phyloP scores from a whole-genome alignment of 2,888 invertebrate species.

The Lymantria dispar region DNA sequence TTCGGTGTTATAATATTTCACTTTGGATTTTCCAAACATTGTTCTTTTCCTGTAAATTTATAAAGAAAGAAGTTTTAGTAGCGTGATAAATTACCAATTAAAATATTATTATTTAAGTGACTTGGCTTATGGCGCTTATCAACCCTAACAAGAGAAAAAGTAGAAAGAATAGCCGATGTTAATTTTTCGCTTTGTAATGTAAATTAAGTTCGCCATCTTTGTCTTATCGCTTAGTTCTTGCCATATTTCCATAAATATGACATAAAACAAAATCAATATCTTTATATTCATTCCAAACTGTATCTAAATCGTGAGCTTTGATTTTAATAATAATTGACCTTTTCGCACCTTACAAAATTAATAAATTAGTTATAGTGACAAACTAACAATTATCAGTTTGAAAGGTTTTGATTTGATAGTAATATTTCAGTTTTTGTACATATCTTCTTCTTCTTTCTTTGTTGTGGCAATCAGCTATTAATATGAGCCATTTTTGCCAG shows the following conservation, averaged over 20 bases:
- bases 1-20: too few relatives aligned
- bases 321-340: slow-evolving; percentile 23
- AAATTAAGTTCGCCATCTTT: slow-evolving; percentile 36
- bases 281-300: slow-evolving; percentile 8
- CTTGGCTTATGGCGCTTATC: slow-evolving; percentile 3
- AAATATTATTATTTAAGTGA: background rate
- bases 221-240: slow-evolving; percentile 20
- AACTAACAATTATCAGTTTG: too few relatives aligned
- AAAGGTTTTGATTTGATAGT: too few relatives aligned
- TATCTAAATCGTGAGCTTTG: slow-evolving; percentile 15
- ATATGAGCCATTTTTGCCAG: too few relatives aligned
- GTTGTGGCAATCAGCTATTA: too few relatives aligned
- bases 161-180: slow-evolving; percentile 31
- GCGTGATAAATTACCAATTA: too few relatives aligned
- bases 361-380: too few relatives aligned
- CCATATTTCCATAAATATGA: slow-evolving; percentile 14
- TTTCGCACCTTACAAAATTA: background rate
- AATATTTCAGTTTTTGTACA: too few relatives aligned
- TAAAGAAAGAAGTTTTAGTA: too few relatives aligned
- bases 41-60: too few relatives aligned
- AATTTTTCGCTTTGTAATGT: slow-evolving; percentile 44
- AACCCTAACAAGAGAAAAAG: slow-evolving; percentile 28
- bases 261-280: slow-evolving; percentile 1
- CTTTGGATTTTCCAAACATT: too few relatives aligned
- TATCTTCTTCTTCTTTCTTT: too few relatives aligned